Percentiles rank a stretch among this genome's conserved stretches.
phyloP scores from a whole-genome alignment of 1,140 invertebrate species.

The Bombus sylvicola region DNA sequence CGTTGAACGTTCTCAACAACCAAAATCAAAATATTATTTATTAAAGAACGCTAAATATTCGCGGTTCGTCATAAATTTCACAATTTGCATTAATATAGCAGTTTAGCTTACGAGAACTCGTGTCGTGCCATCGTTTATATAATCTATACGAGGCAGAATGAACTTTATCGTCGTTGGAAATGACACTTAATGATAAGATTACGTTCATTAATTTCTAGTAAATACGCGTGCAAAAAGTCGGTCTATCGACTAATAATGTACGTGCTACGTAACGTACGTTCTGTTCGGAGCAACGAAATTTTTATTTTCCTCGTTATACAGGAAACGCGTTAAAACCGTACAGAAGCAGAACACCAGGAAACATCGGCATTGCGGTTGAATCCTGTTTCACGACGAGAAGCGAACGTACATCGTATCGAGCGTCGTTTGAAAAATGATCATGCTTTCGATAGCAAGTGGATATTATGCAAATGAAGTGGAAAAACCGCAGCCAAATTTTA shows the following conservation, averaged over 20 bases:
- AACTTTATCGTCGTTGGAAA: background rate
- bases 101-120: background rate
- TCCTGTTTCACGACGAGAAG: conserved; percentile 18
- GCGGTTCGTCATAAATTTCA: background rate
- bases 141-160: background rate
- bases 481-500: background rate
- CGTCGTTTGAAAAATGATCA: background rate
- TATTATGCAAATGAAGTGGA: background rate
- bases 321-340: conserved; percentile 53
- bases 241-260: background rate
- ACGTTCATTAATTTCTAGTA: background rate
- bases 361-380: conserved; percentile 30
- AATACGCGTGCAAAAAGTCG: background rate
- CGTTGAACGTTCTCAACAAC: too few relatives aligned
- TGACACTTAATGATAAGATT: background rate
- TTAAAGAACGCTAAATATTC: too few relatives aligned
- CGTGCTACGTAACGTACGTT: background rate
- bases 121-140: background rate
- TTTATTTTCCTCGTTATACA: background rate
- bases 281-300: conserved; percentile 6
- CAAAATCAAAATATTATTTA: background rate
- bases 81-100: too few relatives aligned
- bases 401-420: background rate
- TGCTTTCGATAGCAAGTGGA: too few relatives aligned
- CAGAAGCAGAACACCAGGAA: conserved; percentile 53